Evolutionary conservation across 2,888 invertebrate genomes (phyloP).

Genomic region (Lithosia quadra): DNA sequence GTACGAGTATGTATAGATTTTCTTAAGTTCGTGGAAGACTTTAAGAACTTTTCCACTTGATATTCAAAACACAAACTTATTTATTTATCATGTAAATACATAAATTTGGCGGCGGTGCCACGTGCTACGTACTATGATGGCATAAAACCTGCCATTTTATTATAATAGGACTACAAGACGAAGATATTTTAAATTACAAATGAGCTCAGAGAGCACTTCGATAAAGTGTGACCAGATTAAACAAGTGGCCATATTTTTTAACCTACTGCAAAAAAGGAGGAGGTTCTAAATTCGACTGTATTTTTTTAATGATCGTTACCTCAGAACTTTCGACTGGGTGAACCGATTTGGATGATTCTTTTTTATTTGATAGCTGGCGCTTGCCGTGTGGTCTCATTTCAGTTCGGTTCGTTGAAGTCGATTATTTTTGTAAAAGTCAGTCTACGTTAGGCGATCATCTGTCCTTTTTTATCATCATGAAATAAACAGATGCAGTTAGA

Average conservation of each 20-base stretch:
- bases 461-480: too few species aligned
- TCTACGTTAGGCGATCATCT: too few species aligned
- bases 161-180: conserved; percentile 34
- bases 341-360: too few species aligned
- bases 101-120: conserved; percentile 34
- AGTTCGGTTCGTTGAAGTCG: too few species aligned
- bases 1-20: neutral
- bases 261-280: too few species aligned
- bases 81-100: conserved; percentile 30
- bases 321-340: too few species aligned
- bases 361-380: too few species aligned
- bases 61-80: conserved; percentile 23
- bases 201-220: conserved; percentile 38
- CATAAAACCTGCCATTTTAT: conserved; percentile 55
- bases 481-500: too few species aligned
- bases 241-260: conserved; percentile 27
- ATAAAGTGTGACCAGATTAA: conserved; percentile 36
- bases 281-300: too few species aligned
- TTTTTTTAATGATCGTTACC: too few species aligned
- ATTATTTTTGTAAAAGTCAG: too few species aligned
- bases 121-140: conserved; percentile 39
- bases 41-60: conserved; percentile 19
- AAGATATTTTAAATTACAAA: conserved; percentile 55
- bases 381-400: too few species aligned
- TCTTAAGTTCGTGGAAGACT: neutral